These are phyloP conservation scores for Brachionus sp. DNA, from an alignment of 1,140 invertebrate species.

Conservation along the genomic window DNA sequence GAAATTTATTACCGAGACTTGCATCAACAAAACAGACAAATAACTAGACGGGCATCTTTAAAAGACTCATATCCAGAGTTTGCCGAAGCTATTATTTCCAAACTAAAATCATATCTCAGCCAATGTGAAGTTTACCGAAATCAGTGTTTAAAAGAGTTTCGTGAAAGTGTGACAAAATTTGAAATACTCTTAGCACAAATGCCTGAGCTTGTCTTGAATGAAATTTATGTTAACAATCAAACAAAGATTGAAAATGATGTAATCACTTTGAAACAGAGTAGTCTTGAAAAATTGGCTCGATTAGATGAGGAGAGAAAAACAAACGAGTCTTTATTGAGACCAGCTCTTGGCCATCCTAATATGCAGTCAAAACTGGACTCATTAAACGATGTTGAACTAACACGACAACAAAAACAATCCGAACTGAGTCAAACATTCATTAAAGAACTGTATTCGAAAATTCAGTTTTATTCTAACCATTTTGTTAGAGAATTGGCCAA, in stretches of 20 bases:
- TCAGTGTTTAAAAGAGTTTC: slow-evolving; percentile 56
- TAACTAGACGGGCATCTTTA: slow-evolving; percentile 56
- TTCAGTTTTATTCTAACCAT: neutral
- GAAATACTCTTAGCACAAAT: neutral
- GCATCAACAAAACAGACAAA: slow-evolving; percentile 53
- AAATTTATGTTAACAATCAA: neutral
- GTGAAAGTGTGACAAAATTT: slow-evolving; percentile 24
- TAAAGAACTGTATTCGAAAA: neutral
- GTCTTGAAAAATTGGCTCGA: neutral
- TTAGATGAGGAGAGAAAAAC: neutral
- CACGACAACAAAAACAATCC: neutral
- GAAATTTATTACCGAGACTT: slow-evolving; percentile 53
- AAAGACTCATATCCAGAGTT: slow-evolving; percentile 57
- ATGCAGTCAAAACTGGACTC: neutral
- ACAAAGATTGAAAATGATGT: neutral
- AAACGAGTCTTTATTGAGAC: neutral
- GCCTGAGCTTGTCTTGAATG: slow-evolving; percentile 10
- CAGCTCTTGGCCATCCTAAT: slow-evolving; percentile 26
- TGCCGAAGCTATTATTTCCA: slow-evolving; percentile 54
- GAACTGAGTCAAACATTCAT: neutral
- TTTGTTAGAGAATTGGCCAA: slow-evolving; percentile 23
- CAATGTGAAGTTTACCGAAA: slow-evolving; percentile 58
- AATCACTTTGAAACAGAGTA: neutral
- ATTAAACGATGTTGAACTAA: neutral
- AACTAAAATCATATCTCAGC: slow-evolving; percentile 55